phyloP scores from a whole-genome alignment of 2,113 vertebrate genomes.

The Paradisaea rubra region DNA sequence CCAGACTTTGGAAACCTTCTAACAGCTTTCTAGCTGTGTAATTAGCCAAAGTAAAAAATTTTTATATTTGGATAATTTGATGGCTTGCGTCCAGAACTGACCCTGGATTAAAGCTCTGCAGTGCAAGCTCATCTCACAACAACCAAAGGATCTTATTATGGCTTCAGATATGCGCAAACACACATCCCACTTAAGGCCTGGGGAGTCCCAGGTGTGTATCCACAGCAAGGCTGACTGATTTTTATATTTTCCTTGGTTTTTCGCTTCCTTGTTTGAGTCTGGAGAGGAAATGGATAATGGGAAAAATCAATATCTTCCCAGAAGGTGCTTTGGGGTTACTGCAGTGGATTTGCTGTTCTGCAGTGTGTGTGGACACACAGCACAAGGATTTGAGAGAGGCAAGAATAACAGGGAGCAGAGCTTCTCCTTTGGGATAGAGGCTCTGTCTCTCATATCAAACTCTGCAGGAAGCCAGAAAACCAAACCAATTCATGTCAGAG shows the following conservation, averaged over 20 bases:
- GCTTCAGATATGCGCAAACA: background rate
- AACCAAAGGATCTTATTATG: background rate
- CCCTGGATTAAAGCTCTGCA: background rate
- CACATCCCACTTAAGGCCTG: background rate
- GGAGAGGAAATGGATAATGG: background rate
- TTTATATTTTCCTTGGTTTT: slow-evolving; percentile 9
- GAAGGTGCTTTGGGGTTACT: background rate
- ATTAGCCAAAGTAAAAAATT: background rate
- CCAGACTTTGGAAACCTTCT: background rate
- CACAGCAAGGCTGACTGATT: background rate
- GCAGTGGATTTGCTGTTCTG: background rate
- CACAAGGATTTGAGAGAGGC: background rate
- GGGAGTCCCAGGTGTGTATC: background rate
- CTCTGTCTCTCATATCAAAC: background rate
- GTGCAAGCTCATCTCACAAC: background rate
- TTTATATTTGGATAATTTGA: background rate
- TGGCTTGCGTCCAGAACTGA: background rate
- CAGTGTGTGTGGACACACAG: background rate
- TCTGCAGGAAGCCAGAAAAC: background rate
- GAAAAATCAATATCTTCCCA: background rate
- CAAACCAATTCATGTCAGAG: background rate
- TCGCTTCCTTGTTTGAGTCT: background rate
- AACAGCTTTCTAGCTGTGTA: background rate
- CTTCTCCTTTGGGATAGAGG: background rate
- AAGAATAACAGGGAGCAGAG: background rate